These are phyloP conservation scores for Pseudoatta argentina DNA, from an alignment of 1,140 invertebrate species.

Conservation along the genomic window DNA sequence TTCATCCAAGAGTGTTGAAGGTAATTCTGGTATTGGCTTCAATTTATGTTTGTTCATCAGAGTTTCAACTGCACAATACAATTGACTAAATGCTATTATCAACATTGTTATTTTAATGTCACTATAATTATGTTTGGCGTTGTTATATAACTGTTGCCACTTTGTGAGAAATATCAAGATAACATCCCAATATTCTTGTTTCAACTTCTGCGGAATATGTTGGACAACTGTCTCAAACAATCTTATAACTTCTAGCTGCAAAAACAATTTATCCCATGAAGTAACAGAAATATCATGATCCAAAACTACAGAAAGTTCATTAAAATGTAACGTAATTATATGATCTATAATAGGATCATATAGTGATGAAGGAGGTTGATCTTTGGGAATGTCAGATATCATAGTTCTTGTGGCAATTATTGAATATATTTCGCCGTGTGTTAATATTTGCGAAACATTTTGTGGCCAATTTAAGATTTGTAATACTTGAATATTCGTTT, in stretches of 20 bases:
- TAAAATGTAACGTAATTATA: constrained; percentile 72
- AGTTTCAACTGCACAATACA: constrained; percentile 85
- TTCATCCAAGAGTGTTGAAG: constrained; percentile 86
- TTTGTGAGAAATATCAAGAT: constrained; percentile 88
- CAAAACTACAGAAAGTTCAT: constrained; percentile 69
- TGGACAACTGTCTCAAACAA: constrained; percentile 80
- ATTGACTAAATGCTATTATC: constrained; percentile 85
- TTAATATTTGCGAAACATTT: constrained; percentile 17
- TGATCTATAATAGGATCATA: constrained; percentile 57
- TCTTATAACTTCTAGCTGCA: constrained; percentile 83
- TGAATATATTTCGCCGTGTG: constrained; percentile 55
- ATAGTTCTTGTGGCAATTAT: constrained; percentile 71
- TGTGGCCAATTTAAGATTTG: constrained; percentile 62
- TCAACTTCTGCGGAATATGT: constrained; percentile 83
- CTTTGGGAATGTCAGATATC: constrained; percentile 7
- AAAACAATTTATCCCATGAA: constrained; percentile 80
- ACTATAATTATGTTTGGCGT: constrained; percentile 81
- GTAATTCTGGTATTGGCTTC: constrained; percentile 84
- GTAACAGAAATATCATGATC: constrained; percentile 78
- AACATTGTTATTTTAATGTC: constrained; percentile 86
- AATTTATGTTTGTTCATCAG: constrained; percentile 85
- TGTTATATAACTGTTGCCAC: constrained; percentile 87
- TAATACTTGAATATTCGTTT: constrained; percentile 56
- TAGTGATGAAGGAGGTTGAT: neutral
- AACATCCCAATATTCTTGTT: constrained; percentile 88